Evolutionary conservation across 2,888 invertebrate genomes (phyloP).

Genomic region (Creontiades dilutus): DNA sequence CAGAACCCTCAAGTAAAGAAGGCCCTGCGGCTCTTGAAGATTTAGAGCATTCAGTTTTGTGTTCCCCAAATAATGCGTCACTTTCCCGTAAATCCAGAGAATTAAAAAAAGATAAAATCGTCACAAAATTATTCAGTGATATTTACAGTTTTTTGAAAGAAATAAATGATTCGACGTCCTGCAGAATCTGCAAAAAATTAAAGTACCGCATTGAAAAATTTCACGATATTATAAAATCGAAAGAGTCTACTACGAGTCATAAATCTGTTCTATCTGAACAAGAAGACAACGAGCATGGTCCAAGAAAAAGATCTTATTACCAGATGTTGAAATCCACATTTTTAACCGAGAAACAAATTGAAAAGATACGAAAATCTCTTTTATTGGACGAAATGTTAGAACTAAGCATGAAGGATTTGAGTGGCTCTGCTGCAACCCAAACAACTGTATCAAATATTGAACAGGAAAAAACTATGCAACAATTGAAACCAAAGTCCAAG

Average conservation of each 20-base stretch:
- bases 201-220: neutral
- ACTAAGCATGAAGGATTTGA: neutral
- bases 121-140: neutral
- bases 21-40: too few relatives aligned
- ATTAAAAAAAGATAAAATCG: neutral
- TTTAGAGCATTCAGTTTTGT: neutral
- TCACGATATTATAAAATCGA: neutral
- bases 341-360: neutral
- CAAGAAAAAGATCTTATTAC: neutral
- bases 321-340: neutral
- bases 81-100: conserved; percentile 78
- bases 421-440: neutral
- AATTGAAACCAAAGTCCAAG: too few relatives aligned
- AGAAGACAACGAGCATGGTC: neutral
- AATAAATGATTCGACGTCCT: neutral
- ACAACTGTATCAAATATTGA: too few relatives aligned
- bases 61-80: neutral
- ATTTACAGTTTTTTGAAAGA: neutral
- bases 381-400: neutral
- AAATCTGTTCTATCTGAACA: neutral
- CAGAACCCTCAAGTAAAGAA: too few relatives aligned
- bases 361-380: neutral
- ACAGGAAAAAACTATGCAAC: too few relatives aligned
- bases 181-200: neutral
- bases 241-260: neutral